These are phyloP conservation scores for Neotoma lepida DNA, from an alignment of 2,113 vertebrate species.

Conservation along the genomic window DNA sequence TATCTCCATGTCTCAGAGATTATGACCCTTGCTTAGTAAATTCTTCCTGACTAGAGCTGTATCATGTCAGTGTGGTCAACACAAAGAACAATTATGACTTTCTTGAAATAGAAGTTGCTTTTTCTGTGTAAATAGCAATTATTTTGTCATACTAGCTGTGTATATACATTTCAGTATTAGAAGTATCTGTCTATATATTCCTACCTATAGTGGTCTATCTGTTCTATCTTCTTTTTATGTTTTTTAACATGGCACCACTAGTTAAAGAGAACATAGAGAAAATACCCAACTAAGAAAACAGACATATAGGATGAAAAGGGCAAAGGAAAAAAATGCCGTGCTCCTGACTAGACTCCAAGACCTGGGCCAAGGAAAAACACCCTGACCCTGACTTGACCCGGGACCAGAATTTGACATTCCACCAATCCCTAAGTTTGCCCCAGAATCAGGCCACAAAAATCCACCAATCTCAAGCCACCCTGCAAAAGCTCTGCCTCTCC, in stretches of 20 bases:
- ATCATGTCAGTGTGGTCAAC: not conserved
- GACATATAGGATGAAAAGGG: no score
- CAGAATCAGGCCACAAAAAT: no score
- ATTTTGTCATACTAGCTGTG: not conserved
- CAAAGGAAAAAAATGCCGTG: no score
- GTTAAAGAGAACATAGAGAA: slow-evolving; percentile 8
- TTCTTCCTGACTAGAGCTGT: not conserved
- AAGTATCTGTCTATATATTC: not conserved
- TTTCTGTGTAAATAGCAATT: not conserved
- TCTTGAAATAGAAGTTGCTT: not conserved
- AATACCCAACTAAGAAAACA: not conserved
- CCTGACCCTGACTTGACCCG: no score
- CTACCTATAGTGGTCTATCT: not conserved
- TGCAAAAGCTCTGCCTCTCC: no score
- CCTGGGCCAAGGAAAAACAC: no score
- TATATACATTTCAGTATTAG: not conserved
- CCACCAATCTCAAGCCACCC: no score
- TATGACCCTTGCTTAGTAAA: not conserved
- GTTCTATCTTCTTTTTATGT: not conserved
- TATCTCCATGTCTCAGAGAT: not conserved
- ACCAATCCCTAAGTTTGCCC: no score
- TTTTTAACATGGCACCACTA: not conserved
- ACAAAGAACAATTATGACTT: not conserved
- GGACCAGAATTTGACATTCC: no score
- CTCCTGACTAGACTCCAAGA: no score